A percentile compares a stretch with the other conserved stretches of the same genome.
These are phyloP conservation scores for Gopherus evgoodei DNA, from an alignment of 2,113 vertebrate species.

Conservation along the genomic window DNA sequence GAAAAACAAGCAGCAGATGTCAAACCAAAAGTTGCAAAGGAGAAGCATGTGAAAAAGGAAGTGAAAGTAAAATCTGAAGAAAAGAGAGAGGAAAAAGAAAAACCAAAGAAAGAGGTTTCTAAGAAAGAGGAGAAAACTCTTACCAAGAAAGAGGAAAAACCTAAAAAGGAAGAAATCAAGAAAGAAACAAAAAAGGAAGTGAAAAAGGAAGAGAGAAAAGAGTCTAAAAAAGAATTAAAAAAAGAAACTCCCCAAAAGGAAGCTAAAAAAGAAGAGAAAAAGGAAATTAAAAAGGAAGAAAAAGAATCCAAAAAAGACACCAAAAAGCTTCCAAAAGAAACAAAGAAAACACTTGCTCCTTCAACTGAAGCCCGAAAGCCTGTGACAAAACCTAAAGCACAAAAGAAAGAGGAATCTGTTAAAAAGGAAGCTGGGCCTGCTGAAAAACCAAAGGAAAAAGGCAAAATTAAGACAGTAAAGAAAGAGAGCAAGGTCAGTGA, in stretches of 20 bases:
- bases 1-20: conserved; percentile 88
- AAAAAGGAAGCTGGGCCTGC: conserved; percentile 84
- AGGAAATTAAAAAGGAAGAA: conserved; percentile 90
- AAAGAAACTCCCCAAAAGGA: conserved; percentile 87
- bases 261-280: conserved; percentile 85
- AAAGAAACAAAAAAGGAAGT: conserved; percentile 85
- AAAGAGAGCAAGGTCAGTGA: conserved; percentile 84
- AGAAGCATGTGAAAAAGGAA: conserved; percentile 89
- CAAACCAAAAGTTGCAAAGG: conserved; percentile 87
- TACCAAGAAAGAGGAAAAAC: conserved; percentile 82
- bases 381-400: conserved; percentile 87
- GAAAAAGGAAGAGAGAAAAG: conserved; percentile 88
- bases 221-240: conserved; percentile 82
- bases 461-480: conserved; percentile 86
- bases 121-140: conserved; percentile 81
- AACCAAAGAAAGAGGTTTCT: conserved; percentile 81
- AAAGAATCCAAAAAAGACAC: conserved; percentile 89
- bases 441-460: conserved; percentile 90
- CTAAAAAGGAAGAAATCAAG: conserved; percentile 87
- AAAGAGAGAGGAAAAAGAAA: conserved; percentile 90
- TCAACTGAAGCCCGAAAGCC: conserved; percentile 83
- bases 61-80: conserved; percentile 84
- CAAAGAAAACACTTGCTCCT: conserved; percentile 83
- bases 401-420: conserved; percentile 86
- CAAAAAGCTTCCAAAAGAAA: conserved; percentile 87